A percentile compares a stretch with the other conserved stretches of the same genome.
These are phyloP conservation scores for Cherax quadricarinatus DNA, from an alignment of 1,140 invertebrate genomes.

Conservation along the genomic window DNA sequence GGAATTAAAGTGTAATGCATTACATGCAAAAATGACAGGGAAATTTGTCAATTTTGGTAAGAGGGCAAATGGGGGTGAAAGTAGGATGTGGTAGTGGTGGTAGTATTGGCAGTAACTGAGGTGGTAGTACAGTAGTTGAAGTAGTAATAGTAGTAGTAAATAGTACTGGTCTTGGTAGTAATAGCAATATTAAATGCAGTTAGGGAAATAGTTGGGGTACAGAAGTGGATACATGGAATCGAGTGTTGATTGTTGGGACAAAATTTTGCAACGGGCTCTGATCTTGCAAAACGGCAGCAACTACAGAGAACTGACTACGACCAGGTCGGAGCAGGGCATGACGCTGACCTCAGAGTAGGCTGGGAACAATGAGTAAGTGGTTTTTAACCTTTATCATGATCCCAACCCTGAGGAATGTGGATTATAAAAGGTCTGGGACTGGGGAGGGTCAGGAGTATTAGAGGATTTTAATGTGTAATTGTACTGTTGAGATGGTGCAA, in stretches of 20 bases:
- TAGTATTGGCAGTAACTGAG: conserved; percentile 1
- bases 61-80: not conserved
- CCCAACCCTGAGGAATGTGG: not conserved
- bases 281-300: conserved; percentile 70
- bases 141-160: not conserved
- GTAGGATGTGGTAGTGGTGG: conserved; percentile 9
- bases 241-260: conserved; percentile 28
- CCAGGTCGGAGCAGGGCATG: conserved; percentile 51
- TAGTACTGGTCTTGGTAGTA: conserved; percentile 4
- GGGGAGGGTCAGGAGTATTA: not conserved
- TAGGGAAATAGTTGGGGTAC: not conserved
- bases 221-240: conserved; percentile 1
- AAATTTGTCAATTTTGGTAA: conserved; percentile 9
- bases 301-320: conserved; percentile 61
- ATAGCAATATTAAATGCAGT: not conserved
- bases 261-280: conserved; percentile 54
- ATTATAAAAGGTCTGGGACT: not conserved
- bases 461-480: not conserved
- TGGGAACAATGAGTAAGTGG: not conserved
- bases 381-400: not conserved
- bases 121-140: not conserved
- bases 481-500: not conserved
- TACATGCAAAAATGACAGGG: conserved; percentile 34
- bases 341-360: not conserved
- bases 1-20: conserved; percentile 32